A percentile compares a stretch with the other conserved stretches of the same genome.
phyloP scores from a whole-genome alignment of 2,113 vertebrate species.

The Actinemys pallida region DNA sequence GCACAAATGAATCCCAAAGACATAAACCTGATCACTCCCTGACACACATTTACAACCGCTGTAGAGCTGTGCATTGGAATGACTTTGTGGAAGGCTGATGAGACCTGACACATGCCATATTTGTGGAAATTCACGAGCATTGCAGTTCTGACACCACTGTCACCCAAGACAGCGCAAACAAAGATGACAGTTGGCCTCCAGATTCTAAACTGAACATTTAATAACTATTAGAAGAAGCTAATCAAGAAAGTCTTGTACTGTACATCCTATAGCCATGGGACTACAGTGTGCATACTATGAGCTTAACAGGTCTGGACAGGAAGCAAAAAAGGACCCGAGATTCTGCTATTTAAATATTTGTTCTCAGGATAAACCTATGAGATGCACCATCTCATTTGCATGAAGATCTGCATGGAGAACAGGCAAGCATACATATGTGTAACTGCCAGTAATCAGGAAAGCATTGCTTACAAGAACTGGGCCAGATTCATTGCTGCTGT shows the following conservation, averaged over 20 bases:
- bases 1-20: constrained; percentile 20
- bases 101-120: constrained; percentile 57
- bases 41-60: constrained; percentile 21
- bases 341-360: not conserved
- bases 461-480: not conserved
- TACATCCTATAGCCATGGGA: not conserved
- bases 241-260: constrained; percentile 9
- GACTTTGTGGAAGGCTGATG: constrained; percentile 20
- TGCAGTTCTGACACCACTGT: constrained; percentile 24
- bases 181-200: constrained; percentile 38
- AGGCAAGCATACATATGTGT: not conserved
- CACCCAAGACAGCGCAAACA: constrained; percentile 58
- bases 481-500: not conserved
- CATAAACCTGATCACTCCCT: constrained; percentile 26
- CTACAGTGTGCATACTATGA: constrained; percentile 12
- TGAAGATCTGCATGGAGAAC: rapidly evolving
- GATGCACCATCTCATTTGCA: not conserved
- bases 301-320: not conserved
- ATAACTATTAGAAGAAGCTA: constrained; percentile 37
- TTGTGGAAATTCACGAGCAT: constrained; percentile 47
- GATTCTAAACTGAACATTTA: constrained; percentile 35
- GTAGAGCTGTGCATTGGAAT: not conserved
- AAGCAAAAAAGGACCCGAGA: constrained; percentile 1
- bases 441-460: not conserved
- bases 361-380: not conserved